Conservation (phyloP, 2,797 vertebrate genomes). For the Caiman crocodilus region DNA sequence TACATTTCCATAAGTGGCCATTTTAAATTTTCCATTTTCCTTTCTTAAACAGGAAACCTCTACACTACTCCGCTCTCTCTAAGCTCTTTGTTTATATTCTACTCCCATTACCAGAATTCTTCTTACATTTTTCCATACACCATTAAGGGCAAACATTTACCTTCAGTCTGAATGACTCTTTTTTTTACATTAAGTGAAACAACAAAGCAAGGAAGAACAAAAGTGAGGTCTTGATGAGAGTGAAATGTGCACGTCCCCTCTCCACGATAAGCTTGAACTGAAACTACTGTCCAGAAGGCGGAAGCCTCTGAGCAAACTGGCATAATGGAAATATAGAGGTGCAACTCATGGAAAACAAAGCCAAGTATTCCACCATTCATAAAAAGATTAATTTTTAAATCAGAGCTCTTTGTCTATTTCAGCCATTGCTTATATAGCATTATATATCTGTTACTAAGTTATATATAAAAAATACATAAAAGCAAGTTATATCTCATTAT, state of each 20-base stretch:
- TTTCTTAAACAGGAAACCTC: constrained; percentile 75
- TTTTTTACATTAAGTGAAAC: constrained; percentile 26
- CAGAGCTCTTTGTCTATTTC: neutral
- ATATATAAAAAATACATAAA: too few species aligned
- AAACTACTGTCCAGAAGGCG: neutral
- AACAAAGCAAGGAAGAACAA: constrained; percentile 50
- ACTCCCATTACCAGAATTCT: constrained; percentile 71
- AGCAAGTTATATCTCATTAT: too few species aligned
- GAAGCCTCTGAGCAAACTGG: neutral
- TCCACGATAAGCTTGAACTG: neutral
- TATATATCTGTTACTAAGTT: neutral
- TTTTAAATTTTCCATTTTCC: constrained; percentile 73
- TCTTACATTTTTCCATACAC: constrained; percentile 69
- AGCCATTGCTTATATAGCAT: neutral
- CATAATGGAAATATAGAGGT: neutral
- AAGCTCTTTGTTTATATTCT: constrained; percentile 71
- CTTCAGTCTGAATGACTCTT: constrained; percentile 25
- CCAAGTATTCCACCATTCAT: rapidly evolving
- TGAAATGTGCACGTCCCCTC: neutral
- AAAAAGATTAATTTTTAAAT: neutral
- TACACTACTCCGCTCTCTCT: constrained; percentile 64
- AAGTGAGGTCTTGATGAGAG: constrained; percentile 9
- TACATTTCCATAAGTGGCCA: constrained; percentile 62
- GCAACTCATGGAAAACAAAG: neutral
- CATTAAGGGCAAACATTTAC: constrained; percentile 68